These are phyloP conservation scores for Hylyphantes graminicola DNA, from an alignment of 1,140 invertebrate species.

Conservation along the genomic window DNA sequence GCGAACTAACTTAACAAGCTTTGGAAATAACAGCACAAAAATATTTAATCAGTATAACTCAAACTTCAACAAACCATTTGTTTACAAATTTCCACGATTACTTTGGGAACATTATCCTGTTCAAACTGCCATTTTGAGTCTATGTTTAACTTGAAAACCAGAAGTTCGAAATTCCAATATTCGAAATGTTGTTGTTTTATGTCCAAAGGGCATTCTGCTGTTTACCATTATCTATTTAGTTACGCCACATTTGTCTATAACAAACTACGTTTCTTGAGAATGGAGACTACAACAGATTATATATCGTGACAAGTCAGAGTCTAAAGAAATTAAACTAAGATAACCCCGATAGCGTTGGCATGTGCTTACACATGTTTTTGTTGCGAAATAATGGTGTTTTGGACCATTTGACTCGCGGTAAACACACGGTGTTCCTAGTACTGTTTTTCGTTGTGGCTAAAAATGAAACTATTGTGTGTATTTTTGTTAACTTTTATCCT, in stretches of 20 bases:
- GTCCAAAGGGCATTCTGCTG: not conserved
- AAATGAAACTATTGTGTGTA: too few species aligned
- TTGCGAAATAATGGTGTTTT: conserved; percentile 15
- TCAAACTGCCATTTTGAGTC: too few species aligned
- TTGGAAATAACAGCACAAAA: too few species aligned
- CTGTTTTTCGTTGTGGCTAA: not conserved
- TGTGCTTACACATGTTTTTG: conserved; percentile 26
- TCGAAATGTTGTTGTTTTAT: too few species aligned
- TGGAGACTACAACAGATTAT: conserved; percentile 16
- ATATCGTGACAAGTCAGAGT: not conserved
- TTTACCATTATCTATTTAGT: conserved; percentile 43
- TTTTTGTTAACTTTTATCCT: too few species aligned
- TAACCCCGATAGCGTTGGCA: conserved; percentile 33
- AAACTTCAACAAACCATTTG: too few species aligned
- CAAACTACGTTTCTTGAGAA: conserved; percentile 8
- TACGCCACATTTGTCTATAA: conserved; percentile 13
- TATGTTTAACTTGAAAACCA: too few species aligned
- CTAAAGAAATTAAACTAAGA: conserved; percentile 35
- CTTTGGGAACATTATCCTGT: too few species aligned
- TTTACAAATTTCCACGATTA: too few species aligned
- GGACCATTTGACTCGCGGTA: not conserved
- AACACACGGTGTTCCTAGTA: conserved; percentile 1
- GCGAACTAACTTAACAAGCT: too few species aligned
- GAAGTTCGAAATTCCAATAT: too few species aligned
- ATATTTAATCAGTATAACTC: too few species aligned